Conservation (phyloP, 2,797 vertebrate species). For the Sternotherus odoratus region DNA sequence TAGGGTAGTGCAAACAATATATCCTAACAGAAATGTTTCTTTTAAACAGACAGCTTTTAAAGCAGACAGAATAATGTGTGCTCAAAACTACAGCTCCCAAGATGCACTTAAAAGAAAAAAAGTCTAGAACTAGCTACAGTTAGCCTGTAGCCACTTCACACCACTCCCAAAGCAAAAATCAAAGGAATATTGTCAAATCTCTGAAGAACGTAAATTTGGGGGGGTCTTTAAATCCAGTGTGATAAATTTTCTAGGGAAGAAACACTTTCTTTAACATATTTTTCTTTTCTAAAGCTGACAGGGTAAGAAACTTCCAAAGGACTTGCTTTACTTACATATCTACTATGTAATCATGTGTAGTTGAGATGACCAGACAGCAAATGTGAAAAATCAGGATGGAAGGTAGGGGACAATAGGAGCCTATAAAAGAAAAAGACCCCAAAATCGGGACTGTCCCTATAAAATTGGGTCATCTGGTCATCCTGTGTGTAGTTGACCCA, state of each 20-base stretch:
- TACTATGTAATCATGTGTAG: background rate
- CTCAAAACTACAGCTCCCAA: background rate
- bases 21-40: background rate
- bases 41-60: background rate
- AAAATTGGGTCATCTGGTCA: too few species aligned
- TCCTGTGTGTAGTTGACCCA: background rate
- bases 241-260: background rate
- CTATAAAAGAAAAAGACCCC: too few species aligned
- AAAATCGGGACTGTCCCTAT: too few species aligned
- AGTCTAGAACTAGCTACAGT: background rate
- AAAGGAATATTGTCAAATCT: background rate
- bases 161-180: background rate
- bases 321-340: background rate
- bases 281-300: background rate
- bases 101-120: background rate
- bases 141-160: background rate
- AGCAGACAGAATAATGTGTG: background rate
- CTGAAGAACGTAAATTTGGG: background rate
- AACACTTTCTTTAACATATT: accelerated
- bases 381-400: too few species aligned
- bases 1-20: background rate
- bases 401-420: too few species aligned
- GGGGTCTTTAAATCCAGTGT: background rate
- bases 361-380: background rate
- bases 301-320: background rate